Evolutionary conservation across 2,113 vertebrate genomes (phyloP), one percentile per base, ranked within the genome.

Genomic region (Menidia beryllina): DNA sequence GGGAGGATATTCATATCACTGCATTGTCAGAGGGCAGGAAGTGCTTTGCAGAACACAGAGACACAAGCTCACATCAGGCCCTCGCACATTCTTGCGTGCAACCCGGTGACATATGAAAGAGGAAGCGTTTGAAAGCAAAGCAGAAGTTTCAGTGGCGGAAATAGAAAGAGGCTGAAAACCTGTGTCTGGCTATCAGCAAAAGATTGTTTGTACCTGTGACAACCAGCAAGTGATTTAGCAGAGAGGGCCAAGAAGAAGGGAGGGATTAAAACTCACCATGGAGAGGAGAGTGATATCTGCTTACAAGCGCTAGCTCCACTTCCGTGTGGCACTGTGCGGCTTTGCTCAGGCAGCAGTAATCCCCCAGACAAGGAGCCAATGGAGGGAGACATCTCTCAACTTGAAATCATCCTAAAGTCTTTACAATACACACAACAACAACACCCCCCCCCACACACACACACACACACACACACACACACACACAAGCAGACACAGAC

Each of bases 21-120:
- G 68, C 58, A 27, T 41, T 72, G 82, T 87, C 86, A 82, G 58
- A 69, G 56, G 60, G 48, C 79, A 92, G 87, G 87, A 92, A 92
- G 83, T 67, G 59, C n/a, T 69, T 54, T 83, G 69, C 68, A 84
- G n/a, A 45, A 25, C 49, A 17, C 43, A 34, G 25, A 48, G 47
- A 64, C 39, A 66, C 17, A 51, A 50, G 56, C 61, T 54, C 34
- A 66, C 45, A 69, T 49, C 3, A 14, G 20, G 23, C 43, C 14
- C 57, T 72, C 45, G 66, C 50, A 39, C 62, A 26, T 36, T 36
- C 55, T 58, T 54, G 57, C 38, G 60, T 50, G 48, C 38, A 81
- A 58, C 54, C 55, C 57, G 71, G 63, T 2, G 19, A 38, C 63
- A 69, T 66, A 48, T 76, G 30, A 88, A 79, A 86, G 77, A 79